Base-by-base conservation (phyloP, 2,113 vertebrate genomes). In the Anolis carolinensis region DNA sequence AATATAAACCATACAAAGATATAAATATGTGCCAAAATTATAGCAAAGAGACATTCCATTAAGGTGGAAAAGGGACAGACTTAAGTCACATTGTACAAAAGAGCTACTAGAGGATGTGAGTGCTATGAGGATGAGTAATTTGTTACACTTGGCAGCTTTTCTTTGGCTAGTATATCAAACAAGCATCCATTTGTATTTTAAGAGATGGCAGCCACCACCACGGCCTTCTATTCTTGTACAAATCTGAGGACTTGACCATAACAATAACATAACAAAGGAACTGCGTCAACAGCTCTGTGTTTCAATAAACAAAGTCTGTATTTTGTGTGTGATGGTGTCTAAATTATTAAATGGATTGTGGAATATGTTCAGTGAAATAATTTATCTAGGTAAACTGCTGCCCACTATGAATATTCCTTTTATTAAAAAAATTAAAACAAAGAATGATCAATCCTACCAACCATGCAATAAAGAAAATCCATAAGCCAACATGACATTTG, bases 221-320 rank as follows among this genome's bases (percentile, higher is more conserved):
- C 52, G 80, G n/a, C 59, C 20, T 74, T 86, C 70, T 81, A 81
- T 86, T 86, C 55, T 63, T 86, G 30, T 73, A 74, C 16, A 27
- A 81, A 34, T 25, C 50, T 62, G 50, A 55, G 68, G 52, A 81
- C 7, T 21, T 44, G 48, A 13, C 36, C 34, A 32, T 32, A 81
- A 86, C 77, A 86, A 86, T 80, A 80, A 80, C 59, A 86, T 34
- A 32, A 50, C 67, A 86, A 44, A 80, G 85, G 85, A 86, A 86
- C 68, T 86, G 85, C 78, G 85, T 81, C 85, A 86, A 74, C 70
- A 86, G 55, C n/a, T 50, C 30, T 32, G 70, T 20, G 0, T 81
- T 63, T 14, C 44, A 81, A 74, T 81, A 86, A 86, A 86, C 70
- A 86, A 73, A 80, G 78, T 63, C 85, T 80, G 27, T 18, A 63